phyloP scores from a whole-genome alignment of 2,888 invertebrate genomes.

The Minunthozetes semirufus region DNA sequence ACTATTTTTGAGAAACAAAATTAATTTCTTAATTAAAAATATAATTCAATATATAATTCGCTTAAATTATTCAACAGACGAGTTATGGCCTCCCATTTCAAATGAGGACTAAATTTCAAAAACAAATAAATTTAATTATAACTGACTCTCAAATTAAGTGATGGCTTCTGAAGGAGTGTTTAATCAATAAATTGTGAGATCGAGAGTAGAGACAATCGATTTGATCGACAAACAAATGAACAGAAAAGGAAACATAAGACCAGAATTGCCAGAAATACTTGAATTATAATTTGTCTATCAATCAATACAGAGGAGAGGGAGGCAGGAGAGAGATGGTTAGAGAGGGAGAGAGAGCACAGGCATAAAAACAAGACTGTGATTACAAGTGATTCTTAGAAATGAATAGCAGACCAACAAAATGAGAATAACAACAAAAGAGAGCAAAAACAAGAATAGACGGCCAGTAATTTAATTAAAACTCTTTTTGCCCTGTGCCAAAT shows the following conservation, averaged over 20 bases:
- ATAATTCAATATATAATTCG: background rate
- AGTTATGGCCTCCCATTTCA: no score
- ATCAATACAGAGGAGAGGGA: background rate
- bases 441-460: background rate
- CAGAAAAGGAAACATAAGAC: background rate
- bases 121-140: background rate
- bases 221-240: background rate
- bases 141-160: background rate
- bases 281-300: background rate
- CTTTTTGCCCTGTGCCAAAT: background rate
- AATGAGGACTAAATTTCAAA: no score
- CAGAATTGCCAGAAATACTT: background rate
- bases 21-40: background rate
- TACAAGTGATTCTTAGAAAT: background rate
- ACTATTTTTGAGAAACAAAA: background rate
- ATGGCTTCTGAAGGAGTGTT: background rate
- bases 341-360: background rate
- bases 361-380: background rate
- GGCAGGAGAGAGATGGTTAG: background rate
- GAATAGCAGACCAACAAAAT: background rate
- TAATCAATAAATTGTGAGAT: background rate
- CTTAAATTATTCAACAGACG: background rate
- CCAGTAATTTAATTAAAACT: background rate
- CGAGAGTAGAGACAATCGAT: background rate
- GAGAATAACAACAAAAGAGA: background rate